phyloP scores from a whole-genome alignment of 1,140 invertebrate species.

The Pseudomyrmex gracilis region DNA sequence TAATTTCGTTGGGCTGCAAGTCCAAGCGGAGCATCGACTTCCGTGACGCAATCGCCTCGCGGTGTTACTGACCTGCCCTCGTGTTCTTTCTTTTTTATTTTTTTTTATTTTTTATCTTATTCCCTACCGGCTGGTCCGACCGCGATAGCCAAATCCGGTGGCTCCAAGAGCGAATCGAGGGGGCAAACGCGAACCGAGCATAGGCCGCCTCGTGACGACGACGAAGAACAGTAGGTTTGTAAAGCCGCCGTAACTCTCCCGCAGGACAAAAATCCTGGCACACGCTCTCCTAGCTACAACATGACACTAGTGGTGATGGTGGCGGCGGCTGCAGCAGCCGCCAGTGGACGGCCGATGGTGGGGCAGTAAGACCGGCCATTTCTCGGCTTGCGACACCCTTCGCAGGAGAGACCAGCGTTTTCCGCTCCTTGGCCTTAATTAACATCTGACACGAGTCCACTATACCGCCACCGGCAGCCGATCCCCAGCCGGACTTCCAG shows the following conservation, averaged over 20 bases:
- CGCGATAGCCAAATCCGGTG: constrained; percentile 27
- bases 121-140: constrained; percentile 27
- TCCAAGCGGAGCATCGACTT: constrained; percentile 60
- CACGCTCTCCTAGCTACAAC: constrained; percentile 70
- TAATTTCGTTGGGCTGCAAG: constrained; percentile 39
- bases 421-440: constrained; percentile 84
- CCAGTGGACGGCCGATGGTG: not conserved
- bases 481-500: constrained; percentile 76
- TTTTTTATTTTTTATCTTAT: constrained; percentile 70
- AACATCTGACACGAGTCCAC: constrained; percentile 83
- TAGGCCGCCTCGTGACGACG: constrained; percentile 73
- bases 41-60: constrained; percentile 66
- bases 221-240: constrained; percentile 75
- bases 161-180: constrained; percentile 45
- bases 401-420: constrained; percentile 77
- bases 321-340: constrained; percentile 20
- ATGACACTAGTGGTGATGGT: not conserved
- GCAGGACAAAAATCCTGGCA: constrained; percentile 80
- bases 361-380: constrained; percentile 70
- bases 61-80: constrained; percentile 74
- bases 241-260: constrained; percentile 79
- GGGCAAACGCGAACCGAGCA: constrained; percentile 70
- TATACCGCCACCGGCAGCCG: constrained; percentile 60
- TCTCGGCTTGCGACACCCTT: constrained; percentile 81
- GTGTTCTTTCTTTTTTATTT: not conserved